Evolutionary conservation across 2,113 vertebrate genomes (phyloP), one percentile per base, ranked within the genome.

Genomic region (Myotis brandtii): DNA sequence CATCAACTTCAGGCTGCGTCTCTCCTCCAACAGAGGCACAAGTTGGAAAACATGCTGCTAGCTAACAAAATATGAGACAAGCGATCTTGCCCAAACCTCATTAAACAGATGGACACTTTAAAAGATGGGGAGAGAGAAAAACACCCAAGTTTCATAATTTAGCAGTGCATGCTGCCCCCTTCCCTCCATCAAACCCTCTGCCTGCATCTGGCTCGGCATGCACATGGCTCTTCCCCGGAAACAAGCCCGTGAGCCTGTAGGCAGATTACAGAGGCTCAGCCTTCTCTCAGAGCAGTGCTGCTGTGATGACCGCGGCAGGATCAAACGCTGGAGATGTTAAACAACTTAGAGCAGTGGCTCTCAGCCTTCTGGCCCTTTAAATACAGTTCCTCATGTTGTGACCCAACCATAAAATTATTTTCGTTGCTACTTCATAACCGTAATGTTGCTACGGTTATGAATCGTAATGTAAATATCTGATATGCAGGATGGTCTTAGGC

Each of bases 91-190:
- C 52, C 69, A 40, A 50, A 52, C 81, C 75, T 91, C 34, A 40
- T 32, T 17, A 32, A 86, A 95, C 81, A 93, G 89, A 93, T 8
- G 21, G 91, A 75, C 20, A 25, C 79, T 48, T 92, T 34, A 64
- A 88, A 90, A 91, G 75, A 92, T 1, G 43, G 11, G 11, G 34
- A 50, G 76, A 37, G 12, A 89, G 32, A 56, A 46, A 92, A 89
- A 48, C 40, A 56, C 66, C 50, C 2, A 27, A 6, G 66, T 32
- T 70, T 94, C 52, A 3, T 16, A 6, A 62, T 32, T 76, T 7
- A 23, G 56, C 21, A 8, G 20, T 0, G 59, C 67, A 37, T 37
- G 86, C 48, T 64, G 69, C 62, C 79, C 46, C 72, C 21, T 56
- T 5, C 40, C 37, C 46, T 32, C 5, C 3, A 16, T 25, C n/a